Evolutionary conservation across 2,888 invertebrate species (phyloP), one percentile per base, ranked within the genome.

Genomic region (Scaptodrosophila latifasciaeformis): DNA sequence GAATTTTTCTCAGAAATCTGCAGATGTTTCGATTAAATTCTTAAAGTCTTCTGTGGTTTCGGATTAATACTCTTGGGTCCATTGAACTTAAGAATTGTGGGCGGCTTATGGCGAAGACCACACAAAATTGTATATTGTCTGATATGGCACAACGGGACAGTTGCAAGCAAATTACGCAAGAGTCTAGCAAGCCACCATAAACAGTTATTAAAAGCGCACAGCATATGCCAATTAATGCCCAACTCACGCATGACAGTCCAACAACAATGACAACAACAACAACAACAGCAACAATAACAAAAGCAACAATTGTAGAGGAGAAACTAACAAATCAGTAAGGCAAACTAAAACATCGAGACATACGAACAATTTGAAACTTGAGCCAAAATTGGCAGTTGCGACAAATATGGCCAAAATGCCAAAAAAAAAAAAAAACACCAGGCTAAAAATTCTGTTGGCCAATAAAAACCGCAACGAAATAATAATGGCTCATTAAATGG

Each of bases 361-460:
- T n/a, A n/a, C n/a, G n/a, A n/a, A n/a, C n/a, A n/a, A n/a, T n/a
- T 17, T 37, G 37, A 15, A 37, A 37, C 37, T 13, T 37, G 54
- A 65, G 54, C 55, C 58, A 35, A 53, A 54, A 58, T 65, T 65
- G 65, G 59, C 57, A 55, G 31, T 45, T 51, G 70, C 70, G 71
- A 78, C 75, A 76, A 76, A 76, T 75, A 75, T 74, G 66, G 77
- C 70, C 62, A 58, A 70, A 74, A 72, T 64, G 59, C 55, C 59
- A 65, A 18, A 18, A 49, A 24, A 3, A 24, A 3, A 37, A 17
- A 13, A 31, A 34, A 17, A 10, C 9, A 18, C 30, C 29, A 46
- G 37, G n/a, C 30, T 4, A n/a, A 62, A 42, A 44, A 43, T 30
- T 29, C 34, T 29, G 27, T 17, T 19, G 29, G 54, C n/a, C 56